Percentiles rank a stretch among this genome's conserved stretches.
Conservation (phyloP, 1,140 invertebrate genomes). For the Bombus vancouverensis region DNA sequence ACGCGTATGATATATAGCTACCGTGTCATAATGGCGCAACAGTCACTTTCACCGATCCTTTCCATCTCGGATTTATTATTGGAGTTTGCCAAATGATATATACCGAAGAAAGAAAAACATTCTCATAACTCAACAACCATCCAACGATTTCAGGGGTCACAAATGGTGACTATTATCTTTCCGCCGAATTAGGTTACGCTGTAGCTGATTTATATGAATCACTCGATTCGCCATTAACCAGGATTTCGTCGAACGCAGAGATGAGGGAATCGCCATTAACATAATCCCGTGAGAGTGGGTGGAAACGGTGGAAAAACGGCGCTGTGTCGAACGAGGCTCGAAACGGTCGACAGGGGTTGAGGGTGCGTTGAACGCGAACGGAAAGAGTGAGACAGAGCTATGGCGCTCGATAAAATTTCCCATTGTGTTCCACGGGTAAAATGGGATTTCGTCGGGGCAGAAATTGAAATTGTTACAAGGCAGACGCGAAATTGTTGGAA, state of each 20-base stretch:
- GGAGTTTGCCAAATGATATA: neutral
- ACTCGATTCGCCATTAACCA: constrained; percentile 52
- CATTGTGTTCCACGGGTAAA: constrained; percentile 53
- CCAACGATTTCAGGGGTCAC: neutral
- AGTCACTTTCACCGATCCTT: neutral
- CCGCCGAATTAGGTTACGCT: neutral
- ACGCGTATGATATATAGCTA: neutral
- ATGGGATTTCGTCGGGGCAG: constrained; percentile 54
- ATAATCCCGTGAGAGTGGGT: constrained; percentile 59
- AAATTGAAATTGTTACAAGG: constrained; percentile 69
- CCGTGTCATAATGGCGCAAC: neutral
- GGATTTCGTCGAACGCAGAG: constrained; percentile 51
- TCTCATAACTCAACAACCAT: neutral
- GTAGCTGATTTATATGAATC: constrained; percentile 55
- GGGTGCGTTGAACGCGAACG: constrained; percentile 21
- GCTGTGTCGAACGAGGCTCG: neutral
- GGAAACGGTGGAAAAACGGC: constrained; percentile 39
- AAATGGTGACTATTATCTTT: neutral
- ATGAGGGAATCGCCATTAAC: constrained; percentile 58
- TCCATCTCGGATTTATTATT: neutral
- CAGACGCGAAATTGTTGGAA: constrained; percentile 63
- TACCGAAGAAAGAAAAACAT: neutral
- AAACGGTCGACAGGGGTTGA: neutral
- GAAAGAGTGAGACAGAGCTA: constrained; percentile 45
- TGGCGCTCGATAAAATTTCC: constrained; percentile 65